Base-by-base conservation (phyloP, 2,888 invertebrate species). In the Tillus elongatus region DNA sequence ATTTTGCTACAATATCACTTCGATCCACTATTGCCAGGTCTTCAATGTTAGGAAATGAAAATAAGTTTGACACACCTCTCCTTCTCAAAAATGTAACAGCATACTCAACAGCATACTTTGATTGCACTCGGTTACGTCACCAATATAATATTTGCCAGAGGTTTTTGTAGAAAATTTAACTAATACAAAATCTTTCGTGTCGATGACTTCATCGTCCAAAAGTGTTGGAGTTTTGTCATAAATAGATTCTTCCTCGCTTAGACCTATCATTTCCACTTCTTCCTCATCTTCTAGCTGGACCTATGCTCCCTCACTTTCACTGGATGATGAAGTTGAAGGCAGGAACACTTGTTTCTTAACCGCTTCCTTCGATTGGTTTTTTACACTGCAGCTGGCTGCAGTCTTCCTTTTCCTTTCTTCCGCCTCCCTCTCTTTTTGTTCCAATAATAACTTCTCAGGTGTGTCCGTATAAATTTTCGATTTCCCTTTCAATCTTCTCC, bases 381-480 rank as follows among this genome's bases (percentile, higher is more conserved):
- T 19, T 19, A 8, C 24, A 19, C 24, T n/a, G n/a, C n/a, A n/a
- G n/a, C n/a, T 19, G n/a, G 24, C 24, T 19, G 24, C 24, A 19
- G 24, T n/a, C 24, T 19, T 19, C 24, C n/a, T 19, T 19, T 19
- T 19, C 24, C n/a, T 19, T 19, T n/a, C n/a, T 19, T 19, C n/a
- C 6, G 6, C n/a, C n/a, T n/a, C 24, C n/a, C n/a, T 19, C n/a
- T 8, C n/a, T 19, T 19, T 19, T 19, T 6, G 6, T 19, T n/a
- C n/a, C 6, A 19, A n/a, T 19, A 19, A 19, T 19, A 19, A 19
- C 24, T 6, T 19, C 24, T 19, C 24, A 19, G 24, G 24, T n/a
- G 24, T 19, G 24, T 19, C 24, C n/a, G n/a, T 19, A 19, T 19
- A 19, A 6, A 19, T n/a, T 19, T 19, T 19, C 6, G 24, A 19